A percentile compares a stretch with the other conserved stretches of the same genome.
Conservation (phyloP, 2,113 vertebrate species). For the Tetraodon nigroviridis region DNA sequence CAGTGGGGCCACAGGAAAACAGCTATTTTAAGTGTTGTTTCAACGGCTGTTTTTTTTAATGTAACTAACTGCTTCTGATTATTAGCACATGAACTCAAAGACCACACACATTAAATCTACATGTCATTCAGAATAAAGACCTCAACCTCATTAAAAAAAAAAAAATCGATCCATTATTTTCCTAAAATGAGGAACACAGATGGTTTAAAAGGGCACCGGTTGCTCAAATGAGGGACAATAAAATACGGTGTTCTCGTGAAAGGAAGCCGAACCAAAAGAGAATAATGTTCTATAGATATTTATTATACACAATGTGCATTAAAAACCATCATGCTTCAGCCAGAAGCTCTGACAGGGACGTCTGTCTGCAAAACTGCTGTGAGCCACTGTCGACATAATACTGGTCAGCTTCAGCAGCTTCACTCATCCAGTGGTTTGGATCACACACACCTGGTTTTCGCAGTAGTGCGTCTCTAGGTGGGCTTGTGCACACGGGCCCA, state of each 20-base stretch:
- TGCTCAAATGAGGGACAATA: neutral
- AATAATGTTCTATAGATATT: conserved; percentile 26
- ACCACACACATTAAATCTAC: too few species aligned
- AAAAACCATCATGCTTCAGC: conserved; percentile 1
- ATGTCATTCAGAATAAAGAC: too few species aligned
- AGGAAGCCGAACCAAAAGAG: neutral
- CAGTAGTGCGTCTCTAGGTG: neutral
- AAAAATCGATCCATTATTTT: too few species aligned
- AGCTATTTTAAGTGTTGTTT: neutral
- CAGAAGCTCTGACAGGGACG: neutral
- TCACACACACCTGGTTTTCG: neutral
- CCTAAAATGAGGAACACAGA: neutral
- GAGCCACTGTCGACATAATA: conserved; percentile 11
- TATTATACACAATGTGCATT: conserved; percentile 55
- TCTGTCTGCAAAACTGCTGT: neutral
- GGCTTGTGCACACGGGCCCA: conserved; percentile 1
- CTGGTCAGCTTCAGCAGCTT: conserved; percentile 1
- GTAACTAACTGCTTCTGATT: too few species aligned
- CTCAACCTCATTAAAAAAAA: too few species aligned
- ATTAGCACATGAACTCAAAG: too few species aligned
- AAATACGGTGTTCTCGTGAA: neutral
- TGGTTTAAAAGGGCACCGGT: too few species aligned
- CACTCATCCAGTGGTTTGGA: neutral
- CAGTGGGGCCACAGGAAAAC: neutral
- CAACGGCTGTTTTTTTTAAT: too few species aligned